These are phyloP conservation scores for Microctenopoma lineatum DNA, from an alignment of 2,797 vertebrate genomes.

Conservation along the genomic window DNA sequence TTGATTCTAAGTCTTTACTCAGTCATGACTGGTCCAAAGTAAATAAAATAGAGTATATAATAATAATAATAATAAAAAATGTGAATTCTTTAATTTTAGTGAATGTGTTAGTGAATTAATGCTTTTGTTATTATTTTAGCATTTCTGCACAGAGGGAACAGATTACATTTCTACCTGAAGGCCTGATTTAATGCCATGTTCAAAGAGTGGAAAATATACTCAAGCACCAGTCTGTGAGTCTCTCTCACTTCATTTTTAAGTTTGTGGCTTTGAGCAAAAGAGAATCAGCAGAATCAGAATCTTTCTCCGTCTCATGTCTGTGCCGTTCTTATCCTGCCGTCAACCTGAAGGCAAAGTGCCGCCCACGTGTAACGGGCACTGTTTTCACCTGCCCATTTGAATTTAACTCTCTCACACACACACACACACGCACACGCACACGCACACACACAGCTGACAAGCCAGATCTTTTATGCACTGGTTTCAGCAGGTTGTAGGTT, in stretches of 20 bases:
- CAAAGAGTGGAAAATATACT: constrained; percentile 51
- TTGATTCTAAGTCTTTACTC: constrained; percentile 36
- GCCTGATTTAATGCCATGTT: constrained; percentile 45
- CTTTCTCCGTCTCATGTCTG: constrained; percentile 13
- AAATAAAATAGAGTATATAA: too few species aligned
- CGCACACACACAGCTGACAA: neutral
- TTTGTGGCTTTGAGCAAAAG: constrained; percentile 26
- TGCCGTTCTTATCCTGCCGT: constrained; percentile 14
- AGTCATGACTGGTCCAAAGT: constrained; percentile 31
- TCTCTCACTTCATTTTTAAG: constrained; percentile 1
- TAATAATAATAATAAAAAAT: too few species aligned
- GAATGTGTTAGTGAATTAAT: neutral
- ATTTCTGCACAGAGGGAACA: constrained; percentile 30
- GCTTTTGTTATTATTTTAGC: constrained; percentile 2
- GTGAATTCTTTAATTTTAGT: neutral
- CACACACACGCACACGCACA: neutral
- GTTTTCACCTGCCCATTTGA: constrained; percentile 41
- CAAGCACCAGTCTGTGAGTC: constrained; percentile 28
- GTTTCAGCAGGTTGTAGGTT: neutral
- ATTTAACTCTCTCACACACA: constrained; percentile 29
- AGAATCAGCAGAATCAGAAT: neutral
- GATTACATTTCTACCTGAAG: constrained; percentile 33
- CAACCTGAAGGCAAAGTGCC: constrained; percentile 31
- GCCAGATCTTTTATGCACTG: neutral
- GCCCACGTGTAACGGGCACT: constrained; percentile 44